Conservation (phyloP, 2,888 invertebrate genomes). For the Salpingus planirostris region DNA sequence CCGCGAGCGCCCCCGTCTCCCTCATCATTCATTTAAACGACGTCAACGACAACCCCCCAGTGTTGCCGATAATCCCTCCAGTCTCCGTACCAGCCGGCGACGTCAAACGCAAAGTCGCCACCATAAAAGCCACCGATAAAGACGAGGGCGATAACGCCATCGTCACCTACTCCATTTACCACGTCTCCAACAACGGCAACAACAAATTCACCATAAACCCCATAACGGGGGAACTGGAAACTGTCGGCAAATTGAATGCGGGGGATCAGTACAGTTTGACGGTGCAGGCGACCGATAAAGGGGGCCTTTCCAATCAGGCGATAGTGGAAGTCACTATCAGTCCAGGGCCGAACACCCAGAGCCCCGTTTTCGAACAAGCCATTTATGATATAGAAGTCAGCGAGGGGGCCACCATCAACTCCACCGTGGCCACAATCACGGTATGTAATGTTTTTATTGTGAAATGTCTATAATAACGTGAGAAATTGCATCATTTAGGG, state of each 20-base stretch:
- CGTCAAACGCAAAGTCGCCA: conserved; percentile 31
- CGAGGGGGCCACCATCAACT: conserved; percentile 82
- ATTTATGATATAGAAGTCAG: conserved; percentile 82
- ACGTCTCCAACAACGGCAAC: conserved; percentile 83
- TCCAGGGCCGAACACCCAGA: conserved; percentile 72
- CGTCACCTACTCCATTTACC: conserved; percentile 76
- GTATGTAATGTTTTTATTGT: too few species aligned
- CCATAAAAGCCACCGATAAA: conserved; percentile 68
- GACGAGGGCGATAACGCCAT: conserved; percentile 80
- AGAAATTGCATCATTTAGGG: too few species aligned
- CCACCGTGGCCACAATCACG: conserved; percentile 70
- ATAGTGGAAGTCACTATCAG: conserved; percentile 79
- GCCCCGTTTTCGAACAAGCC: conserved; percentile 73
- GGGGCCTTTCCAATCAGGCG: conserved; percentile 72
- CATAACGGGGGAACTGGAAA: conserved; percentile 63
- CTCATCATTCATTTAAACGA: conserved; percentile 69
- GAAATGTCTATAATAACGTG: too few species aligned
- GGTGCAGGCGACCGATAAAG: conserved; percentile 71
- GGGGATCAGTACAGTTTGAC: conserved; percentile 87
- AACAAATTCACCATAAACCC: conserved; percentile 80
- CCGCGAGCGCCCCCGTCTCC: conserved; percentile 75
- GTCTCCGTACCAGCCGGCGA: conserved; percentile 58
- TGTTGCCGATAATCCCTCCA: conserved; percentile 70
- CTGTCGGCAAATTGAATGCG: conserved; percentile 70
- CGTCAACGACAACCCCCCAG: conserved; percentile 80